A percentile compares a stretch with the other conserved stretches of the same genome.
Conservation (phyloP, 2,888 invertebrate genomes). For the Rotaria sp. region DNA sequence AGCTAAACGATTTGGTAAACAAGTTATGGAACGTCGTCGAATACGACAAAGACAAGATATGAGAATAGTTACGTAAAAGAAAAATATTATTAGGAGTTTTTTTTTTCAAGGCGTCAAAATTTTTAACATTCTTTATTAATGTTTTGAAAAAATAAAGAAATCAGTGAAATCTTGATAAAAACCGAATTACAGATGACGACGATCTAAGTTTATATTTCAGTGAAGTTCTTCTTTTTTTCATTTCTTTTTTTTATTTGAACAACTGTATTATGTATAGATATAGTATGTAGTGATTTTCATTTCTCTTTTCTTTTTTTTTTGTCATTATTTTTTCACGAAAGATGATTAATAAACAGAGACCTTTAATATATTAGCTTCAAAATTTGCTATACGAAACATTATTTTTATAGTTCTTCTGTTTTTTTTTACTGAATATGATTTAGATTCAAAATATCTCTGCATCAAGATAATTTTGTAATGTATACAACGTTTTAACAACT, state of each 20-base stretch:
- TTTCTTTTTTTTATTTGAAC: neutral
- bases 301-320: neutral
- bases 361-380: neutral
- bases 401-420: too few relatives aligned
- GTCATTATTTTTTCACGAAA: slow-evolving; percentile 15
- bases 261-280: slow-evolving; percentile 15
- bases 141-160: neutral
- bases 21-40: slow-evolving; percentile 4
- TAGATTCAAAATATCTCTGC: too few relatives aligned
- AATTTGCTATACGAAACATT: too few relatives aligned
- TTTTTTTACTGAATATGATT: too few relatives aligned
- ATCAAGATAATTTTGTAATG: too few relatives aligned
- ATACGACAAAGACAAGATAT: neutral
- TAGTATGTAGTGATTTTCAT: neutral
- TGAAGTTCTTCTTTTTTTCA: neutral
- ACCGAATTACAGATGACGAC: neutral
- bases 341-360: neutral
- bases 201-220: neutral
- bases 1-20: neutral
- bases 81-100: too few relatives aligned
- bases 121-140: neutral
- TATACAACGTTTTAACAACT: too few relatives aligned
- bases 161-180: neutral
- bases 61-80: neutral
- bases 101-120: neutral